Conservation (phyloP, 2,888 invertebrate genomes). For the Cephus spinipes region DNA sequence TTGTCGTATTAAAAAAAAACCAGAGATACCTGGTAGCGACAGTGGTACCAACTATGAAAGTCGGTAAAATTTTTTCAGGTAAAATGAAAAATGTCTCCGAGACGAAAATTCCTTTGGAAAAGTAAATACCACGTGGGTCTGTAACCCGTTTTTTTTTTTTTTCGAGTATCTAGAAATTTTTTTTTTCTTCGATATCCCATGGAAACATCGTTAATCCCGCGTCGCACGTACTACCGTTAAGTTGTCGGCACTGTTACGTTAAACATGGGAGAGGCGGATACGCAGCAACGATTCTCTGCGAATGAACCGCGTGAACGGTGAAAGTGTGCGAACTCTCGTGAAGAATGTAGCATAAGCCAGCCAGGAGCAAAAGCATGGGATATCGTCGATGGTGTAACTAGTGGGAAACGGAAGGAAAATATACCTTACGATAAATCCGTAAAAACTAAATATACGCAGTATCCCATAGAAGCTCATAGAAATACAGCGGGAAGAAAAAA, state of each 20-base stretch:
- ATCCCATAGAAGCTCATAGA: neutral
- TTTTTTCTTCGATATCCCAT: neutral
- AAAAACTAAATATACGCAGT: slow-evolving; percentile 5
- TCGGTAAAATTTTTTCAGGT: neutral
- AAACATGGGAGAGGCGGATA: neutral
- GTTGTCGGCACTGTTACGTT: neutral
- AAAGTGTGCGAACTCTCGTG: slow-evolving; percentile 55
- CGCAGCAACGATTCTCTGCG: neutral
- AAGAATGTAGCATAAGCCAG: slow-evolving; percentile 33
- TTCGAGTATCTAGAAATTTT: neutral
- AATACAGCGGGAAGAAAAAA: no score
- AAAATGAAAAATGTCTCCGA: neutral
- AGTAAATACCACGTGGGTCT: neutral
- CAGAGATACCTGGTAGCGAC: neutral
- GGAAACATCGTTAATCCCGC: neutral
- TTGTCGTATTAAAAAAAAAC: slow-evolving; percentile 7
- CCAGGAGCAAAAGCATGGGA: slow-evolving; percentile 19
- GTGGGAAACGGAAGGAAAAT: slow-evolving; percentile 47
- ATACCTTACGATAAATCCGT: slow-evolving; percentile 22
- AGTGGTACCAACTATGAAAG: neutral
- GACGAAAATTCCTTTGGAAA: neutral
- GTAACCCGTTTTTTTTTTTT: neutral
- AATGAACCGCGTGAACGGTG: slow-evolving; percentile 39
- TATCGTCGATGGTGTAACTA: slow-evolving; percentile 41
- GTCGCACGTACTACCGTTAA: neutral